Evolutionary conservation across 23 tunicate species (phyloP), one percentile per base, ranked within the genome.

Genomic region (Ascidia mentula): DNA sequence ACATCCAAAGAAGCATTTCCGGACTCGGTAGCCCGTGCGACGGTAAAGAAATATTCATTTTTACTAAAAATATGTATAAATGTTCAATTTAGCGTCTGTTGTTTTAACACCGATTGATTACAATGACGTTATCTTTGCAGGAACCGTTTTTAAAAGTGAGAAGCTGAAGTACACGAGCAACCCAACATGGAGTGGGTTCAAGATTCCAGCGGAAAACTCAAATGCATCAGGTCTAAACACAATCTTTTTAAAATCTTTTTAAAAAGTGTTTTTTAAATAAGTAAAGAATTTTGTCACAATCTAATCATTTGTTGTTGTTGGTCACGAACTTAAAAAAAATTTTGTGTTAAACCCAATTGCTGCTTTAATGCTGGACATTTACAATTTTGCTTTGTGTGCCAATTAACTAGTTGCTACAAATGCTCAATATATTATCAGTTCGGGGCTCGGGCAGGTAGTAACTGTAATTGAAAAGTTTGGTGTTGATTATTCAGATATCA

Each of bases 401-500:
- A 3, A 53, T 20, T 53, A 6, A 26, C 65, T 53, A 53, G 28
- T 20, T 6, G 65, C 13, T 20, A 53, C 65, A 53, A 53, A 28
- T 28, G 65, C 24, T 53, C 22, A 1, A 42, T 42, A 42, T 42
- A 15, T 15, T 53, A 3, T 53, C 7, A 5, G 13, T 28, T 20
- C 13, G 12, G 28, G 24, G 1, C 22, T 53, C 13, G 13, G 22
- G 53, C 53, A 42, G 15, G 15, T 42, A 42, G 15, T 15, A 42
- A 42, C 15, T 42, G 53, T 15, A 42, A 42, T 42, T 9, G 15
- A 42, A 42, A 42, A 42, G 15, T 69, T 28, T 28, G 18, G 18
- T 69, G 20, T 34, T 32, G 39, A 20, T 70, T 74, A 35, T 83
- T 17, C 40, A 87, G 91, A 69, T 0, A 80, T 80, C 69, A 76